Base-by-base conservation (phyloP, 2,113 vertebrate species). In the Paramisgurnus dabryanus region DNA sequence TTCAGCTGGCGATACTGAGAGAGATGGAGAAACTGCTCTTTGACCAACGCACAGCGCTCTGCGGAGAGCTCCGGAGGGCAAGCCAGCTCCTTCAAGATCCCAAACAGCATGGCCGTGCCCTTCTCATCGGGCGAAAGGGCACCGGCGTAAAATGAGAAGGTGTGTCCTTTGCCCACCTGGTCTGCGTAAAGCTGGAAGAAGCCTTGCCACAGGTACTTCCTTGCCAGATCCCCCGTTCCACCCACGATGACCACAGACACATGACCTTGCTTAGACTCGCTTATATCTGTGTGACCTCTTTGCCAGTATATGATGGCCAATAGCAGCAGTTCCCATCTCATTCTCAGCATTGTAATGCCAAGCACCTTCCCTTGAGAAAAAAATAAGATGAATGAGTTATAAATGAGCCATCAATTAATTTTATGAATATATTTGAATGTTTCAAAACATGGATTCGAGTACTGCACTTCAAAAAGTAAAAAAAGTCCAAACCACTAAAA, bases 151-250 rank as follows among this genome's bases (percentile, higher is more conserved):
- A 99, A 99, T 0, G 95, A 95, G 61, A 99, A 97, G 73, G 87
- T 95, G 90, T 96, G 90, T 27, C 94, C 94, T 0, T 90, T 90
- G 68, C 82, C 92, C 8, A 91, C 94, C 79, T 98, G 93, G 11
- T 94, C 93, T 0, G 89, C 68, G 80, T 98, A 99, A 6, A 97
- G 92, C 64, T 96, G 92, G 87, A 99, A 99, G 0, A 99, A 92
- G 0, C 95, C 96, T 83, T 96, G 96, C 98, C 98, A 99, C 39
- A 99, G 83, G 85, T 99, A 99, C 77, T 98, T 99, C 82, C 87
- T 95, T 10, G 98, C 97, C 87, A 99, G 83, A 85, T 99, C 97
- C 0, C 98, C 97, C 0, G 96, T 98, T 18, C 94, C 95, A 63
- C 98, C 98, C 77, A 99, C 88, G 58, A 99, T 80, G 66, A 99